A percentile compares a stretch with the other conserved stretches of the same genome.
Evolutionary conservation across 1,140 invertebrate genomes (phyloP).

Genomic region (Euwallacea fornicatus): DNA sequence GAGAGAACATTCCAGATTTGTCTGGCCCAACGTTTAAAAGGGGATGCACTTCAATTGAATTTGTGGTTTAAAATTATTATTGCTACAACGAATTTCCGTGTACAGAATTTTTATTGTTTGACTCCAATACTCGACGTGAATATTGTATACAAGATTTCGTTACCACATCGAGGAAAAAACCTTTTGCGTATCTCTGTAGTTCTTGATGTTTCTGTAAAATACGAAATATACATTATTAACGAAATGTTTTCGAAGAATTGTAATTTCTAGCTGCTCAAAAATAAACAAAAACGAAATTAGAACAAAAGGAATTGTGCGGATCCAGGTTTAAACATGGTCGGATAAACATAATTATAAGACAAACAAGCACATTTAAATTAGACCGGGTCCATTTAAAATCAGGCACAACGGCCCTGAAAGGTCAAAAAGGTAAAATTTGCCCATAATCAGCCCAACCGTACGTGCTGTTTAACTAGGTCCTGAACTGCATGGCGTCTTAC

Average conservation of each 20-base stretch:
- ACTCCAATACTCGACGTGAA: neutral
- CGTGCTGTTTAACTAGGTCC: constrained; percentile 29
- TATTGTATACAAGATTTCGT: constrained; percentile 3
- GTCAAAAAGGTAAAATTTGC: constrained; percentile 29
- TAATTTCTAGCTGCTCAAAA: no score
- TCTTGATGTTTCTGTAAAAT: no score
- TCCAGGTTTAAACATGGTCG: neutral
- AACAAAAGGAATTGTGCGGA: no score
- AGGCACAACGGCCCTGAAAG: constrained; percentile 8
- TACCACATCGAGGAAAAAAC: no score
- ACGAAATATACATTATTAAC: no score
- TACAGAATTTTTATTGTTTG: constrained; percentile 26
- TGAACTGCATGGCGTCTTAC: constrained; percentile 8
- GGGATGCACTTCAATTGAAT: constrained; percentile 24
- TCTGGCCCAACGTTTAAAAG: constrained; percentile 12
- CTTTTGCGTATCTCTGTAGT: no score
- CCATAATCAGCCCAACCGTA: constrained; percentile 22
- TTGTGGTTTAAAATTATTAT: constrained; percentile 25
- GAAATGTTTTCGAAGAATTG: no score
- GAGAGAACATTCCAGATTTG: constrained; percentile 27
- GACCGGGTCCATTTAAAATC: constrained; percentile 17
- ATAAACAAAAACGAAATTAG: no score
- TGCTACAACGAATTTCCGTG: constrained; percentile 27
- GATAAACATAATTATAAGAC: constrained; percentile 11
- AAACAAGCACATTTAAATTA: constrained; percentile 26